These are phyloP conservation scores for Gobio gobio DNA, from an alignment of 2,113 vertebrate species.

Conservation along the genomic window DNA sequence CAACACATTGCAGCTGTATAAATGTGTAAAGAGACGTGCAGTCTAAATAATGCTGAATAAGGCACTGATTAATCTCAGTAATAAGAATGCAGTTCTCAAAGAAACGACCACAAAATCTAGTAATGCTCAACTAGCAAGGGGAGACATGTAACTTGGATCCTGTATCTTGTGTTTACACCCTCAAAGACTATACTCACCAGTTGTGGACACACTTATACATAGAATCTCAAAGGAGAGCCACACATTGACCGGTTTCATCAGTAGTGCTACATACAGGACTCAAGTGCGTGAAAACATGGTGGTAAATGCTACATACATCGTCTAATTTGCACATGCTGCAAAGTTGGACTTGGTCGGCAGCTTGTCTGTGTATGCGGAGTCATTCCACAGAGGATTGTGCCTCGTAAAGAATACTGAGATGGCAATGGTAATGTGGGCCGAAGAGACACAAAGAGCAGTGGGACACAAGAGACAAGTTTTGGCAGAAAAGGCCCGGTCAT, in stretches of 20 bases:
- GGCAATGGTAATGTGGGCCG: conserved; percentile 60
- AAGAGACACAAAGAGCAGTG: conserved; percentile 61
- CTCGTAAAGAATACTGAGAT: conserved; percentile 5
- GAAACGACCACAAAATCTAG: conserved; percentile 17
- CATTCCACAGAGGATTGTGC: conserved; percentile 17
- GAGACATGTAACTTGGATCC: conserved; percentile 35
- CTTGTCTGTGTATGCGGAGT: conserved; percentile 37
- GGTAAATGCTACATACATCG: conserved; percentile 54
- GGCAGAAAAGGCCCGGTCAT: conserved; percentile 61
- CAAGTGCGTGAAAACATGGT: conserved; percentile 29
- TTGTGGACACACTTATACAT: conserved; percentile 13
- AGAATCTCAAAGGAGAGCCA: background rate
- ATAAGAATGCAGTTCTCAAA: conserved; percentile 27
- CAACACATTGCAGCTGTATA: background rate
- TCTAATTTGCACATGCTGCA: conserved; percentile 16
- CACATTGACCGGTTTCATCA: background rate
- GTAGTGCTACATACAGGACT: conserved; percentile 31
- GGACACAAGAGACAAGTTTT: conserved; percentile 61
- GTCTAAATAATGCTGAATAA: conserved; percentile 35
- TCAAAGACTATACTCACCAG: conserved; percentile 19
- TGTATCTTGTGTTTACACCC: conserved; percentile 12
- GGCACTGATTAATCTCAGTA: conserved; percentile 38
- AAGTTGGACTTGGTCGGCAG: conserved; percentile 45
- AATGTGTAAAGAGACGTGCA: conserved; percentile 4
- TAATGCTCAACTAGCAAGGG: conserved; percentile 43